phyloP scores from a whole-genome alignment of 1,140 invertebrate genomes.

The Drusus annulatus region DNA sequence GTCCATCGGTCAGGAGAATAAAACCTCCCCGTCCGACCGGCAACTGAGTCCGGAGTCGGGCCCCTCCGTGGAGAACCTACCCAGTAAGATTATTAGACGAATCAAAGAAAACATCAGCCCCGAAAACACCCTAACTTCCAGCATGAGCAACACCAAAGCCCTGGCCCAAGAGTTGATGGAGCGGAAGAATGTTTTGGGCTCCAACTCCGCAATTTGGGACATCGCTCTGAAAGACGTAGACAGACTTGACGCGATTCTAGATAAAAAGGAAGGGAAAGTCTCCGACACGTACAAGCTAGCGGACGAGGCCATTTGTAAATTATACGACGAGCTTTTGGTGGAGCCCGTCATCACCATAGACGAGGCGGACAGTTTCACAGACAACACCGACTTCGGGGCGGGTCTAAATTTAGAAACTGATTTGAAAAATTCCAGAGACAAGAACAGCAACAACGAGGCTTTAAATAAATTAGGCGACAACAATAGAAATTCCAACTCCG shows the following conservation, averaged over 20 bases:
- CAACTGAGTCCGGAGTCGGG: conserved; percentile 65
- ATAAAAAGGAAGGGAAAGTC: neutral
- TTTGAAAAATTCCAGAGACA: conserved; percentile 16
- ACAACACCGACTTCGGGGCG: neutral
- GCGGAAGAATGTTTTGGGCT: conserved; percentile 60
- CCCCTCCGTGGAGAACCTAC: conserved; percentile 66
- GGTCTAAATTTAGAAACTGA: neutral
- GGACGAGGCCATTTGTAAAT: neutral
- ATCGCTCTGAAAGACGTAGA: neutral
- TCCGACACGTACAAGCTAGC: neutral
- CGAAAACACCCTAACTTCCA: conserved; percentile 68
- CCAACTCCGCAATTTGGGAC: conserved; percentile 19
- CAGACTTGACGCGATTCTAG: conserved; percentile 4
- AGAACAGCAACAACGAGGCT: conserved; percentile 20
- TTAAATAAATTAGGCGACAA: neutral
- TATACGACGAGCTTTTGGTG: conserved; percentile 10
- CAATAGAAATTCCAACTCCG: conserved; percentile 5
- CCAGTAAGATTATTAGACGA: conserved; percentile 66
- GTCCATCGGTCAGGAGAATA: conserved; percentile 53
- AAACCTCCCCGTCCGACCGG: conserved; percentile 60
- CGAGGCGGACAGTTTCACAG: neutral
- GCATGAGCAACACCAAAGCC: conserved; percentile 65
- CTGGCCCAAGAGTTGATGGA: conserved; percentile 64
- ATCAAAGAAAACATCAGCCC: conserved; percentile 71
- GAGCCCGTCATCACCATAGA: neutral